Base-by-base conservation (phyloP, 1,140 invertebrate genomes). In the Diachasma alloeum region DNA sequence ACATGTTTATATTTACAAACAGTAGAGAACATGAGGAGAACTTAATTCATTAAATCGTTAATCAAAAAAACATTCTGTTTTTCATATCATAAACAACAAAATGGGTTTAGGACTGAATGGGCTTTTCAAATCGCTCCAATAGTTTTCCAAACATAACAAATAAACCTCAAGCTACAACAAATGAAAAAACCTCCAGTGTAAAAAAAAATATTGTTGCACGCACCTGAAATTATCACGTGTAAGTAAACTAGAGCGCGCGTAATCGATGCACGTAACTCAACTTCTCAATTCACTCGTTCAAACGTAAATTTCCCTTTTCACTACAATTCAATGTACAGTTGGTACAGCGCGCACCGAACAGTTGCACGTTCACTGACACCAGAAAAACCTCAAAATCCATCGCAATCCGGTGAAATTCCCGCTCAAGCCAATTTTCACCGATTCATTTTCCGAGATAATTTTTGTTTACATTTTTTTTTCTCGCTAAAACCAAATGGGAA, bases 301-400 rank as follows among this genome's bases (percentile, higher is more conserved):
- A 53, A 4, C 67, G 66, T 56, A 75, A 78, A 74, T 78, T 78
- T 78, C 69, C 63, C 75, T 77, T 72, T 53, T 72, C 75, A 77
- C 69, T 77, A 39, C 31, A 24, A 42, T 36, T 63, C 36, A 15
- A 73, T 59, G 31, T 6, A 42, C 39, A 42, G 31, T 31, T 9
- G 9, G 39, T 42, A 11, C 9, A 42, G 9, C 1, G 9, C 10
- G 4, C 39, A 42, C 10, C 1, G 9, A 42, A 42, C 39, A 42
- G 13, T 42, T 42, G 13, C 17, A 42, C 9, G 10, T 36, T 0
- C 56, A 42, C 39, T 13, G 13, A 42, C 39, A 42, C 39, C 13
- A 11, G 1, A 42, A 6, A 42, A 42, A 11, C 13, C 39, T 42
- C 39, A 6, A 31, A 31, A 31, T 31, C 31, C 31, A 31, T 31